These are phyloP conservation scores for Paedocypris sp. DNA, from an alignment of 2,113 vertebrate genomes.

Conservation along the genomic window DNA sequence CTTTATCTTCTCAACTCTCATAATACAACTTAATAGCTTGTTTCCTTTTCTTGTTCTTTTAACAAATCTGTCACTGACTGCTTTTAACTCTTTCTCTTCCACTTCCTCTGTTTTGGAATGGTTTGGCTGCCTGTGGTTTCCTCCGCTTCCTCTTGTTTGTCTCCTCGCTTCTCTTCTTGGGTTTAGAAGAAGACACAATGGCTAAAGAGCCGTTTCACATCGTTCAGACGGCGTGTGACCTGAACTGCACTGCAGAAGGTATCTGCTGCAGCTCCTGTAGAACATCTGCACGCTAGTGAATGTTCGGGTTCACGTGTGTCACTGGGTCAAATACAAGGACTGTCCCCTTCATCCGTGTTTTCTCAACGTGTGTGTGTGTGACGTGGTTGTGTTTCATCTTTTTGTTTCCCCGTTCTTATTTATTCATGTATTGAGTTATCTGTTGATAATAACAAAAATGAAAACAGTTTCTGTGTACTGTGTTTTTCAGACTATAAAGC, in stretches of 20 bases:
- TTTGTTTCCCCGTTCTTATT: too few species aligned
- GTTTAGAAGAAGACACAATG: slow-evolving; percentile 84
- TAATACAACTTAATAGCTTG: background rate
- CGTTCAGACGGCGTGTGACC: slow-evolving; percentile 97
- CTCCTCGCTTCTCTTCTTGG: slow-evolving; percentile 44
- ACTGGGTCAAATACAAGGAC: too few species aligned
- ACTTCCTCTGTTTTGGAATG: slow-evolving; percentile 45
- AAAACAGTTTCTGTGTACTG: too few species aligned
- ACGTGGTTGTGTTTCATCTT: too few species aligned
- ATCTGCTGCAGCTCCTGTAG: slow-evolving; percentile 87
- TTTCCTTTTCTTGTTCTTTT: slow-evolving; percentile 27
- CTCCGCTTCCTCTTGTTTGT: slow-evolving; percentile 37
- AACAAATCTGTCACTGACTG: slow-evolving; percentile 55
- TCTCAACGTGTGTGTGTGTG: too few species aligned
- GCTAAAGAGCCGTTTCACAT: slow-evolving; percentile 95
- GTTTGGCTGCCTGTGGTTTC: slow-evolving; percentile 5
- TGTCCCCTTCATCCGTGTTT: too few species aligned
- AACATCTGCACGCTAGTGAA: slow-evolving; percentile 53
- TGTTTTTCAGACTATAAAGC: too few species aligned
- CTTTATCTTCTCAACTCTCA: slow-evolving; percentile 11
- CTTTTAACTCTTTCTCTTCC: slow-evolving; percentile 42
- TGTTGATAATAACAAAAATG: too few species aligned
- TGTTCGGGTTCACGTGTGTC: too few species aligned
- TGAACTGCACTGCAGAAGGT: slow-evolving; percentile 99
- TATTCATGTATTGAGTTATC: too few species aligned